Evolutionary conservation across 2,797 vertebrate species (phyloP), one percentile per base, ranked within the genome.

Genomic region (Sphenopsis melanotis): DNA sequence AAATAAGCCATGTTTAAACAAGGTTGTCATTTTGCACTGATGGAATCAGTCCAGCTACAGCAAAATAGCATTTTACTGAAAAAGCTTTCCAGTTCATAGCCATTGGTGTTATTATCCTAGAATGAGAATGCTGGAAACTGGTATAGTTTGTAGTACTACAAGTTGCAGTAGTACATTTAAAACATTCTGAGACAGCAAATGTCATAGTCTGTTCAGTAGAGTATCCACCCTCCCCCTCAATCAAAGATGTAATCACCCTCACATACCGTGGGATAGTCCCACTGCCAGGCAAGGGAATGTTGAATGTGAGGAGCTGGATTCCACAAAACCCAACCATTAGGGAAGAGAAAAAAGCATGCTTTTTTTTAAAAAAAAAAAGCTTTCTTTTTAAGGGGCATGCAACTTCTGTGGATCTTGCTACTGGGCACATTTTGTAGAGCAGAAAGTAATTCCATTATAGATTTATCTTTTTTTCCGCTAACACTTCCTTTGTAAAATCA

Each of bases 401-500:
- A 80, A n/a, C 42, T 92, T 87, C 12, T 36, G 36, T 16, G 6
- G 23, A 68, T 75, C 69, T 75, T 59, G 29, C 52, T 83, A 59
- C 13, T 14, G 26, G 76, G 69, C 24, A 69, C 49, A 70, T 83
- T 93, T 89, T 83, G 32, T 52, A 91, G 87, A 76, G 53, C 72
- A 89, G 55, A 44, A 95, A 93, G 56, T 34, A 94, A 93, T 82
- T 87, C 83, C n/a, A 71, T 87, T 96, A 91, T 17, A 87, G 93
- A 95, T 93, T 96, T 96, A 42, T 94, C 85, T 93, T 65, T 76
- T 78, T 78, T 87, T 70, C 88, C 56, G 21, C 71, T 92, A 95
- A 90, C 23, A 10, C n/a, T 87, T 93, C 34, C 68, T 91, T 91
- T 87, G 26, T 83, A 74, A 91, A 80, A 93, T 80, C 83, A 95